Evolutionary conservation across 2,113 vertebrate genomes (phyloP).

Genomic region (Tetraodon nigroviridis): DNA sequence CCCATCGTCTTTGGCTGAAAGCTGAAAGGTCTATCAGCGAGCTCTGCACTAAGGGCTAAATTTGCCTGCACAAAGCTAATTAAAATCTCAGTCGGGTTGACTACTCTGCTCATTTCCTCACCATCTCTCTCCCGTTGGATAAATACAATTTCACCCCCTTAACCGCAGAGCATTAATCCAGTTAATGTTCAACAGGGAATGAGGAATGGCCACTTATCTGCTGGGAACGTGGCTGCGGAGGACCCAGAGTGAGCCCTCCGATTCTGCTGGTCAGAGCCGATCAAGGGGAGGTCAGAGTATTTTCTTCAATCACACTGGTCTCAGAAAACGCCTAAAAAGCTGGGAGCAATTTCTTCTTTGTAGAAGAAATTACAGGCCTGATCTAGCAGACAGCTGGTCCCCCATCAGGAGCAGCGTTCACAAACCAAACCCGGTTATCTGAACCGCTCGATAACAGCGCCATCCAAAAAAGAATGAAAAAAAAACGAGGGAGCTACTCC

Average conservation of each 20-base stretch:
- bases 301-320: slow-evolving; percentile 14
- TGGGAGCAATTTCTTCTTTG: neutral
- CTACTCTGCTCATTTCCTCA: slow-evolving; percentile 51
- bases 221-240: slow-evolving; percentile 45
- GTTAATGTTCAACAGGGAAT: slow-evolving; percentile 67
- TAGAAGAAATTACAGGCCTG: neutral
- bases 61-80: slow-evolving; percentile 64
- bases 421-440: slow-evolving; percentile 22
- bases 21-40: slow-evolving; percentile 14
- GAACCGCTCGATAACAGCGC: too few relatives aligned
- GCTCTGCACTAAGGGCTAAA: slow-evolving; percentile 35
- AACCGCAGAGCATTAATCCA: slow-evolving; percentile 66
- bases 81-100: slow-evolving; percentile 63
- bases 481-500: too few relatives aligned
- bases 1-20: slow-evolving; percentile 45
- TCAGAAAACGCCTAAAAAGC: neutral
- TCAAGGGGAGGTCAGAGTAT: slow-evolving; percentile 13
- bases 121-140: slow-evolving; percentile 49
- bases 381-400: neutral
- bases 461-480: too few relatives aligned
- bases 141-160: slow-evolving; percentile 64
- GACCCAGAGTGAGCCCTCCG: too few relatives aligned
- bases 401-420: neutral
- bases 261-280: neutral
- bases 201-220: slow-evolving; percentile 70